These are phyloP conservation scores for Sarcophaga variegata DNA, from an alignment of 2,888 invertebrate species.

Conservation along the genomic window DNA sequence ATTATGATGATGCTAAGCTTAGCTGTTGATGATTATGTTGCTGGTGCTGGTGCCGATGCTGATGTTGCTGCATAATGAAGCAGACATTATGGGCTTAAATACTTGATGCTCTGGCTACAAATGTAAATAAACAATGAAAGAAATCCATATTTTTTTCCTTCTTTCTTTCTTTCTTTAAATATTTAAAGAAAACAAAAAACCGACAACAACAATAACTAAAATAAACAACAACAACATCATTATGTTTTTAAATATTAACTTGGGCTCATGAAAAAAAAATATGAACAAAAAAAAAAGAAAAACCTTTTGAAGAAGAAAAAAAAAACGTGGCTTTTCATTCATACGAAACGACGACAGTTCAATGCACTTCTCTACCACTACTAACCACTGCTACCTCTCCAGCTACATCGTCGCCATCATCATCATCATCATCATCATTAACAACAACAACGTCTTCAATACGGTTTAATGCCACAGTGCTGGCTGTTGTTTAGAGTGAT, in stretches of 20 bases:
- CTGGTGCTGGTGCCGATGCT: not conserved
- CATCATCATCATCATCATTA: not conserved
- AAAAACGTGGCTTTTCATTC: conserved; percentile 35
- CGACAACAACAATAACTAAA: no score
- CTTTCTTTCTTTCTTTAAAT: no score
- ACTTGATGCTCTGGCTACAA: conserved; percentile 38
- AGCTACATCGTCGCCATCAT: not conserved
- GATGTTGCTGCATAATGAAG: conserved; percentile 55
- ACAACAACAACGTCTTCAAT: not conserved
- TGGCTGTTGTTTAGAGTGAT: conserved; percentile 38
- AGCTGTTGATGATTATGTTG: not conserved
- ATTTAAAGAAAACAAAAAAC: no score
- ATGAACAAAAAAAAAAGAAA: not conserved
- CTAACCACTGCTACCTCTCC: no score
- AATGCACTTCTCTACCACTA: conserved; percentile 50
- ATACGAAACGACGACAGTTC: conserved; percentile 58
- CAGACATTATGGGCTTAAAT: conserved; percentile 26
- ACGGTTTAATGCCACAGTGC: not conserved
- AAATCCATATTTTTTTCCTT: not conserved
- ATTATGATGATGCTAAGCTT: not conserved
- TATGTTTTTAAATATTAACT: no score
- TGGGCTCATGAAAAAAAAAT: no score
- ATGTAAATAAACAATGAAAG: conserved; percentile 26
- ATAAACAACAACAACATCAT: no score
- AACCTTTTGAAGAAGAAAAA: not conserved